These are phyloP conservation scores for Venustaconcha ellipsiformis DNA, from an alignment of 1,140 invertebrate genomes.

Conservation along the genomic window DNA sequence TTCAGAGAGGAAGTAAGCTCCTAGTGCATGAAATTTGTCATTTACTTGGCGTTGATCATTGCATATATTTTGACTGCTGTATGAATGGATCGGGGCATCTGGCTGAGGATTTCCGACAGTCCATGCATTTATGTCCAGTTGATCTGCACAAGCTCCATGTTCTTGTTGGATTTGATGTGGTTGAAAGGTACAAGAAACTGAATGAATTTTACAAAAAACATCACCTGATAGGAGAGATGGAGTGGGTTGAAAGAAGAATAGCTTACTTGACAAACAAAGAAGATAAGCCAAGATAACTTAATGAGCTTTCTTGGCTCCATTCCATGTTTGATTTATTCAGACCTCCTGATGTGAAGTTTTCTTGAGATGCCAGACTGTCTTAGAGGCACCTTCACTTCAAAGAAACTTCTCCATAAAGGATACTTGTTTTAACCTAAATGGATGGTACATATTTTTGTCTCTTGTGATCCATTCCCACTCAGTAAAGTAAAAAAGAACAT, in stretches of 20 bases:
- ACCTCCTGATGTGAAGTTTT: no score
- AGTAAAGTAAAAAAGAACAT: no score
- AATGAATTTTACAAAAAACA: slow-evolving; percentile 52
- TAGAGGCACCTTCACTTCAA: no score
- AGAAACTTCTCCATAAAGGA: no score
- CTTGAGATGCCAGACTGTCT: no score
- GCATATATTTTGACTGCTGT: slow-evolving; percentile 61
- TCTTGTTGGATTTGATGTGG: slow-evolving; percentile 54
- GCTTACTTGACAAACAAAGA: slow-evolving; percentile 26
- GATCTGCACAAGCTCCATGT: slow-evolving; percentile 61
- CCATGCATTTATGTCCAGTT: slow-evolving; percentile 64
- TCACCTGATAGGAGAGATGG: slow-evolving; percentile 43
- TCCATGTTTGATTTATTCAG: no score
- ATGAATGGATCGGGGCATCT: slow-evolving; percentile 66
- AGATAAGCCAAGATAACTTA: no score
- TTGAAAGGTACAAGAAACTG: slow-evolving; percentile 47
- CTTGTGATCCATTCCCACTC: no score
- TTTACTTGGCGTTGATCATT: slow-evolving; percentile 61
- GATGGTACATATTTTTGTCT: no score
- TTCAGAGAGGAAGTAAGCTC: slow-evolving; percentile 59
- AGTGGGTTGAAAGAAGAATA: slow-evolving; percentile 51
- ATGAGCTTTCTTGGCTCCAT: no score
- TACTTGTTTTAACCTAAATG: no score
- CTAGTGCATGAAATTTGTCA: slow-evolving; percentile 64
- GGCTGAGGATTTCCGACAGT: slow-evolving; percentile 60